Evolutionary conservation across 2,113 vertebrate species (phyloP), one percentile per base, ranked within the genome.

Genomic region (Nycticryphes semicollaris): DNA sequence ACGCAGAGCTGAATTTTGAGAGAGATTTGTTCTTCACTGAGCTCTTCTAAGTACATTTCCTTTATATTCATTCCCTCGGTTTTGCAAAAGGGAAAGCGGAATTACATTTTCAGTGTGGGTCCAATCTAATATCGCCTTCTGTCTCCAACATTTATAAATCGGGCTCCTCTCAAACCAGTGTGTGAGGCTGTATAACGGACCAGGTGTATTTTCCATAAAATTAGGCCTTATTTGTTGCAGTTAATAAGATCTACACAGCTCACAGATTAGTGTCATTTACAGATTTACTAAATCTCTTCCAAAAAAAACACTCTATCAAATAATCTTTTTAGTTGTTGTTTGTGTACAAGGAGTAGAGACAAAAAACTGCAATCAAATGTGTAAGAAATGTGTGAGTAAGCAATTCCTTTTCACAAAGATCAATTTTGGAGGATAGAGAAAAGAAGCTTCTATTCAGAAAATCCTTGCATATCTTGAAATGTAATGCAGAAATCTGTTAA

Each of bases 1-100:
- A 77, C 48, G 68, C 12, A 53, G 53, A 84, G n/a, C 43, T 62
- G 27, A 74, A 48, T 78, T 94, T 95, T 89, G 63, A 81, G 67
- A 63, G 62, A 31, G 21, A 9, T 64, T 48, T 88, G 23, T 35
- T 91, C 33, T 73, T 95, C 37, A 43, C n/a, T 45, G 60, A 83
- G 14, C 41, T 72, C 94, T 87, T 60, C 53, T 28, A 62, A 31
- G 67, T 51, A 17, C 16, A 2, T 11, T 35, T 84, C 69, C 77
- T 93, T 48, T 7, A 3, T 30, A 30, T 57, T 45, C 25, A 12
- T 35, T 91, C 33, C 51, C 73, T 50, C 15, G 2, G 14, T 54
- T 60, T 91, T 87, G 50, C 53, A 53, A 50, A 95, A 81, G 15
- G 11, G 35, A 7, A 51, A 18, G 41, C 4, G 22, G 72, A 72